Conservation (phyloP, 2,888 invertebrate genomes). For the Conchocele bisecta region DNA sequence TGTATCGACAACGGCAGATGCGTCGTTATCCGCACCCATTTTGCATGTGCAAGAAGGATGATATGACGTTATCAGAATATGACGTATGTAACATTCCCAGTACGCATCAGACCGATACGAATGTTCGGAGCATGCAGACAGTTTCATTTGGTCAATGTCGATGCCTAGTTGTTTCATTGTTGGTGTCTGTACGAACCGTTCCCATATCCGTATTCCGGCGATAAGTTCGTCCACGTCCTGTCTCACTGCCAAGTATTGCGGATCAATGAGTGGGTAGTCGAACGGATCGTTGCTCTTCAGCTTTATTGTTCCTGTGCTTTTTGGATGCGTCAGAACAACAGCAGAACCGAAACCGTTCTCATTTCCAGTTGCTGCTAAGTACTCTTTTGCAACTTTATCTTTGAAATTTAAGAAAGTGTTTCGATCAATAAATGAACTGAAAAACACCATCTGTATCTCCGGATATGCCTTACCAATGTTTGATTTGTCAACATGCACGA, state of each 20-base stretch:
- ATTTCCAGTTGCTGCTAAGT: slow-evolving; percentile 13
- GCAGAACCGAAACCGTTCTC: slow-evolving; percentile 72
- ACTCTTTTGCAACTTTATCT: slow-evolving; percentile 15
- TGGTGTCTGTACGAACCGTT: slow-evolving; percentile 15
- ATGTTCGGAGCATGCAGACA: slow-evolving; percentile 31
- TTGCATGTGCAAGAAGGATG: slow-evolving; percentile 27
- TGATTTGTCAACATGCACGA: no score
- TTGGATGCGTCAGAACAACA: slow-evolving; percentile 82
- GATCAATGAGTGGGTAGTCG: slow-evolving; percentile 92
- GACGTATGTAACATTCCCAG: slow-evolving; percentile 48
- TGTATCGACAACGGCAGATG: no score
- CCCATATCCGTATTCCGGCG: slow-evolving; percentile 23
- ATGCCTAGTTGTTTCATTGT: slow-evolving; percentile 23
- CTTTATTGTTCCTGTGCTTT: slow-evolving; percentile 91
- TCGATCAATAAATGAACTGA: not conserved
- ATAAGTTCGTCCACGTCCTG: slow-evolving; percentile 84
- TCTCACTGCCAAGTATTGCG: slow-evolving; percentile 90
- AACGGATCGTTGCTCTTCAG: slow-evolving; percentile 89
- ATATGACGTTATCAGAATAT: slow-evolving; percentile 14
- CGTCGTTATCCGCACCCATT: slow-evolving; percentile 28
- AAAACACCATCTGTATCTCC: no score
- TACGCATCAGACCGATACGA: slow-evolving; percentile 37
- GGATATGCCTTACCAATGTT: no score
- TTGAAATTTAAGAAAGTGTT: slow-evolving; percentile 18
- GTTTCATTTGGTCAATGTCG: slow-evolving; percentile 19